Base-by-base conservation (phyloP, 92 coral and sea anemone genomes). In the Virgularia gustaviana region DNA sequence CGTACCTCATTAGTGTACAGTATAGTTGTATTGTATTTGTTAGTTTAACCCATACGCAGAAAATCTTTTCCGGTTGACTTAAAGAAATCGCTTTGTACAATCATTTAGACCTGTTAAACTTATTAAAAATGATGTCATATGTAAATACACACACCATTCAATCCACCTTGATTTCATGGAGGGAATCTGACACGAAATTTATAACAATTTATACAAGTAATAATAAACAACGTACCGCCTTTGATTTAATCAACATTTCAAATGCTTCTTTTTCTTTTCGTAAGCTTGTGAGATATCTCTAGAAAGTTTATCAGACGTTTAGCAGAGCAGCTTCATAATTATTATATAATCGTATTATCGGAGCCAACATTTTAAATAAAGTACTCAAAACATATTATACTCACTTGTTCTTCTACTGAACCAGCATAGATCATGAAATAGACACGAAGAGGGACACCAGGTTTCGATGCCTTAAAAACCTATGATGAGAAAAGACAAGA, bases 211-310 rank as follows among this genome's bases (percentile, higher is more conserved):
- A n/a, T n/a, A n/a, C n/a, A n/a, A n/a, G n/a, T n/a, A n/a, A n/a
- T n/a, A 66, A 39, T 15, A 23, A 65, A 18, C 9, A 37, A 70
- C 96, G 28, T 80, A 94, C 99, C 80, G 85, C 99, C 71, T 91
- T 94, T 10, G 89, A 87, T 75, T 80, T 84, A 43, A 94, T 94
- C 31, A 94, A 78, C 79, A 45, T 63, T 78, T 94, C 99, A 66
- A 89, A 94, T 3, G 99, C 99, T 57, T 94, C 99, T 62, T 94
- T 94, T 42, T 94, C 99, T 71, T 94, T 94, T 3, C 99, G 94
- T 28, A 94, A 71, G 1, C 94, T 84, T 8, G 99, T 94, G 49
- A 94, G 80, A 57, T 94, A 94, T 87, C 88, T 89, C 99, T 94
- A 82, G n/a, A 24, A 45, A 38, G 36, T n/a, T n/a, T n/a, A n/a